Percentiles rank a stretch among this genome's conserved stretches.
These are phyloP conservation scores for Acrocephalus kingi DNA, from an alignment of 2,113 vertebrate species.

Conservation along the genomic window DNA sequence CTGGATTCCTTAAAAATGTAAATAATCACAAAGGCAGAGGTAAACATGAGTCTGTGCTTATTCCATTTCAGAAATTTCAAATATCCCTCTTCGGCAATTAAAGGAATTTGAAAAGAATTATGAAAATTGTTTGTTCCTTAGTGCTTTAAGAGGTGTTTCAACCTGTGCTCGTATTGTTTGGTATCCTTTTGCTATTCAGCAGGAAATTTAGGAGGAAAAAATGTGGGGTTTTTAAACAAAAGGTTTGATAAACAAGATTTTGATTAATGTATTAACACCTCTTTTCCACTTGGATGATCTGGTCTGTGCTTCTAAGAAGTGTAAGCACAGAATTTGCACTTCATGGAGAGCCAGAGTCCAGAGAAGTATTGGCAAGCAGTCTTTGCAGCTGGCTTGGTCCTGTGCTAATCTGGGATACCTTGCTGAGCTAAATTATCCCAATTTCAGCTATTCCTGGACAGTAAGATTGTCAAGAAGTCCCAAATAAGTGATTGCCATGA, in stretches of 20 bases:
- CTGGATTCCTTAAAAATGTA: background rate
- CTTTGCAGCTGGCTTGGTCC: background rate
- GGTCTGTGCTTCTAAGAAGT: background rate
- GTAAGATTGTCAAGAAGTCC: background rate
- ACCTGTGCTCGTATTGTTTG: background rate
- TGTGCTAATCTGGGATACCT: background rate
- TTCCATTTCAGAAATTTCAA: background rate
- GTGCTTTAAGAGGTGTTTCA: background rate
- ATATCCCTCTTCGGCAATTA: background rate
- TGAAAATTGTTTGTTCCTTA: background rate
- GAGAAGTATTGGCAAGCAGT: background rate
- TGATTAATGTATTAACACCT: background rate
- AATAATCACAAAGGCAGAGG: background rate
- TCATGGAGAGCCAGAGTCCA: background rate
- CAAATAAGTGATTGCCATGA: background rate
- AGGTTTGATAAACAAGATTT: background rate
- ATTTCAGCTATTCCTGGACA: background rate
- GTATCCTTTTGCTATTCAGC: background rate
- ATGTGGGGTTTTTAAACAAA: rapidly evolving
- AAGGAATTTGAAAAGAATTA: background rate
- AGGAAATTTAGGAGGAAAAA: background rate
- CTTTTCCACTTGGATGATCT: background rate
- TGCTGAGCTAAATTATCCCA: background rate
- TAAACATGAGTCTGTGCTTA: background rate
- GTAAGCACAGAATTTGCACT: background rate